Percentiles rank a stretch among this genome's conserved stretches.
Evolutionary conservation across 2,888 invertebrate species (phyloP).

Genomic region (Prosapia bicincta): DNA sequence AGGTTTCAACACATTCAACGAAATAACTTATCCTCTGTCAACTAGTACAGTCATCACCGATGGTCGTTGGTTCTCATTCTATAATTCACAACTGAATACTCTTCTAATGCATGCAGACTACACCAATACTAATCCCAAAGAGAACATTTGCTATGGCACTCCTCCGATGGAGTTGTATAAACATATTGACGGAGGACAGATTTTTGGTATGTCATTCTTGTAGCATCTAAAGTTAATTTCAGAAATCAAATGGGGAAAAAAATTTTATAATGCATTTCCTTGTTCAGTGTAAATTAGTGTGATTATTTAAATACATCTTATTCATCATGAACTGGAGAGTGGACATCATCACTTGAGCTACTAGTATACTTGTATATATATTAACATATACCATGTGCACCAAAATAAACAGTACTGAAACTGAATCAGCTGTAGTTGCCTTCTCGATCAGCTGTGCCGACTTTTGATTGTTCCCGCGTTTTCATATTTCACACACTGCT

Average conservation of each 20-base stretch:
- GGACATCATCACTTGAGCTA: too few species aligned
- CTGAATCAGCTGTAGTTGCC: too few species aligned
- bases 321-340: too few species aligned
- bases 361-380: too few species aligned
- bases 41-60: conserved; percentile 88
- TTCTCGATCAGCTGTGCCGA: too few species aligned
- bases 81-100: conserved; percentile 91
- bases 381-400: too few species aligned
- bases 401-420: too few species aligned
- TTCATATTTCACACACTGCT: too few species aligned
- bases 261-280: neutral
- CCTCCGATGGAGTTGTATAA: conserved; percentile 71
- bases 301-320: too few species aligned
- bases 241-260: neutral
- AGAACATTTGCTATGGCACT: conserved; percentile 79
- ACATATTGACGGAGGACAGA: conserved; percentile 58
- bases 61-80: conserved; percentile 82
- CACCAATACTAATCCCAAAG: conserved; percentile 61
- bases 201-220: conserved; percentile 56
- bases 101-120: conserved; percentile 61
- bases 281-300: too few species aligned
- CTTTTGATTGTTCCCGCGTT: too few species aligned
- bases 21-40: conserved; percentile 85
- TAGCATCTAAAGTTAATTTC: conserved; percentile 1
- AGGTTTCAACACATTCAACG: conserved; percentile 85